Evolutionary conservation across 1,140 invertebrate species (phyloP), one percentile per base, ranked within the genome.

Genomic region (Drosophila mojavensis): DNA sequence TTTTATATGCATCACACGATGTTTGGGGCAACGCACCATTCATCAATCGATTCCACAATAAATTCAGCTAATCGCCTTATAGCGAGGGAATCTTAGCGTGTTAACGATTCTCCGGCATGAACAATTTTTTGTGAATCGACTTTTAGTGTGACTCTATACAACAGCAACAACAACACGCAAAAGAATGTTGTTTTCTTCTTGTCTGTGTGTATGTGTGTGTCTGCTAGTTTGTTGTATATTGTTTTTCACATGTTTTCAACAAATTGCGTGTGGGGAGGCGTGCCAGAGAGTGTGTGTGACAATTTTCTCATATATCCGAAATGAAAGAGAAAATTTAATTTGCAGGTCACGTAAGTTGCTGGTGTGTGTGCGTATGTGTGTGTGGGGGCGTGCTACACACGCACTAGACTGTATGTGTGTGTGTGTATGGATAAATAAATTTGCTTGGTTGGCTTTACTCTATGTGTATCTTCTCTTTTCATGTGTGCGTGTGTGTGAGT

Each of bases 281-380:
- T 63, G 53, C 0, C 33, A 15, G 39, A 17, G 43, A 45, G 13
- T 26, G 82, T 79, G 82, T 74, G 82, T 86, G 83, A 86, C 79
- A 86, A 86, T 86, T 88, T 88, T 88, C 83, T 78, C 79, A 60
- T 88, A 70, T 72, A 60, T 58, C 56, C 54, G 60, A 85, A 81
- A 82, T 69, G 83, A 82, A 85, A 88, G 81, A 79, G 76, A 90
- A 79, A 79, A 90, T 82, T 90, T 71, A 86, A 90, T 90, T 90
- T 90, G 73, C 85, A 90, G 85, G 85, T 90, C 85, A 90, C 86
- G 85, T 90, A 90, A 82, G 69, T 79, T 86, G 86, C 76, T 74
- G 70, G 73, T 79, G 81, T 89, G 53, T 80, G 72, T 81, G 81
- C 77, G 64, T 66, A 30, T 69, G 33, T 41, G 26, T 41, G 20